A percentile compares a stretch with the other conserved stretches of the same genome.
phyloP scores from a whole-genome alignment of 2,113 vertebrate species.

The Coregonus clupeaformis region DNA sequence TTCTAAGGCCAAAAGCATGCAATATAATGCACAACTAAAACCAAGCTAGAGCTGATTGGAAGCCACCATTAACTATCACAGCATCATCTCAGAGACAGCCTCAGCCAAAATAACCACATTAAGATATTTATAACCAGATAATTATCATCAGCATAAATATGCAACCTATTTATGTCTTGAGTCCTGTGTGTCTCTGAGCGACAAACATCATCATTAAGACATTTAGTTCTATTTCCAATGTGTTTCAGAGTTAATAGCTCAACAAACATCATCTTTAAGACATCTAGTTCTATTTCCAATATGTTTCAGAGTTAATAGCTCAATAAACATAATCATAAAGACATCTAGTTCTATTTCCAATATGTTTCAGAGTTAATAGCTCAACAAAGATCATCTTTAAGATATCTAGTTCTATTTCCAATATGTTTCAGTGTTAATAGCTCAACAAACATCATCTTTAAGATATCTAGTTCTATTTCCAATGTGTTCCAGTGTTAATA shows the following conservation, averaged over 20 bases:
- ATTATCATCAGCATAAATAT: constrained; percentile 26
- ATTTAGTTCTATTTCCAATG: constrained; percentile 36
- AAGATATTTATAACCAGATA: constrained; percentile 5
- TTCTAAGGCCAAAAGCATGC: no score
- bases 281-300: constrained; percentile 34
- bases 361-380: constrained; percentile 50
- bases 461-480: constrained; percentile 34
- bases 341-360: constrained; percentile 34
- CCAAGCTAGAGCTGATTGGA: constrained; percentile 25
- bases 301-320: constrained; percentile 52
- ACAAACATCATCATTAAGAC: constrained; percentile 27
- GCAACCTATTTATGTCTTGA: constrained; percentile 35
- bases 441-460: constrained; percentile 34
- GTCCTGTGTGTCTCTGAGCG: constrained; percentile 32
- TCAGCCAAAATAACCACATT: constrained; percentile 7
- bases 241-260: constrained; percentile 53
- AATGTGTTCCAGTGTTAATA: constrained; percentile 48
- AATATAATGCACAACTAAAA: not conserved
- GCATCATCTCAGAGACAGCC: constrained; percentile 10
- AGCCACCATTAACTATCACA: constrained; percentile 24
- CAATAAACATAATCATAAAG: constrained; percentile 27
- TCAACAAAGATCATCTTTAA: constrained; percentile 32
- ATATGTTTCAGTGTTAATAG: constrained; percentile 50
- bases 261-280: constrained; percentile 26
- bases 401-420: constrained; percentile 33